Base-by-base conservation (phyloP, 2,888 invertebrate species). In the Clistopyga incitator region DNA sequence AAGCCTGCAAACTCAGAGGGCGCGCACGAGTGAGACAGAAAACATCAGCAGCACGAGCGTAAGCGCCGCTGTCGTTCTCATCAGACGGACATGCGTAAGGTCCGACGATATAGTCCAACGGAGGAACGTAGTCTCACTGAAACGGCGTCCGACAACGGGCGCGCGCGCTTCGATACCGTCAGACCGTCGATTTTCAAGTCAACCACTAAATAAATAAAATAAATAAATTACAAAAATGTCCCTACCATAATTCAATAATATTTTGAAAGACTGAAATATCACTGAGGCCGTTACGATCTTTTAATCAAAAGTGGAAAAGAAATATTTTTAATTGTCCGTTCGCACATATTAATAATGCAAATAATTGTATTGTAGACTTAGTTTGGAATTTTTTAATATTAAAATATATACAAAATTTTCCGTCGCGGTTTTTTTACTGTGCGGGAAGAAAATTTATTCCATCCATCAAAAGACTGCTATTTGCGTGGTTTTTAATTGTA, bases 41-140 rank as follows among this genome's bases (percentile, higher is more conserved):
- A 81, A 72, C 82, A 74, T 81, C 72, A 79, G 38, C 83, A 79
- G 86, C 81, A 85, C 38, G 10, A 38, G 8, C 38, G 10, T 38
- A 38, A 38, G 87, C 86, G 88, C 86, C 86, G 80, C 76, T 38
- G 52, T 25, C 59, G 29, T 38, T 38, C 38, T 64, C 64, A 38
- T 64, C 34, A 25, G 86, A 84, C 84, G 88, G 88, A 89, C 90
- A 90, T 90, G 90, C 91, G 90, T 91, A 88, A 90, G 88, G 88
- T 89, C 76, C 72, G 78, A 74, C 70, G 86, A 89, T 90, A 88
- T 86, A 87, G 82, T 78, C 76, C 76, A 82, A 78, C 86, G 85
- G 74, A 76, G 85, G 52, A 88, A 85, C 84, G 72, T 89, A 91
- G 90, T 90, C 86, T 86, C 89, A 87, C 86, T 88, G 86, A 89